Evolutionary conservation across 2,797 vertebrate genomes (phyloP).

Genomic region (Pseudochromis fuscus): DNA sequence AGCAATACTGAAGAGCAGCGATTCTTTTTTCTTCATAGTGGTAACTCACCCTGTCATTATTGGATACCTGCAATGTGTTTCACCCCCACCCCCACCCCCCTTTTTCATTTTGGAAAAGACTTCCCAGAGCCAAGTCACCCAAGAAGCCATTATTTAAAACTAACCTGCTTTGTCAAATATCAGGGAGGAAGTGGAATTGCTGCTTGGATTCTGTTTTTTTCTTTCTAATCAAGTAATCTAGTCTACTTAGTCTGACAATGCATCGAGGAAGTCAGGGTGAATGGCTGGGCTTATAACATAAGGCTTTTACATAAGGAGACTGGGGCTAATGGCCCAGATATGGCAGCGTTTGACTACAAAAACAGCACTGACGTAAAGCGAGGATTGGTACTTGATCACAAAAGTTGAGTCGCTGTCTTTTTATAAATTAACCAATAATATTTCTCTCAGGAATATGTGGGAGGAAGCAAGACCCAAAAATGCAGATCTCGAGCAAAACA

Average conservation of each 20-base stretch:
- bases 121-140: not conserved
- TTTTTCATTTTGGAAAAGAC: not conserved
- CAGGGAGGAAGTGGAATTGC: not conserved
- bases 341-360: no score
- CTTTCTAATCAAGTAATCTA: not conserved
- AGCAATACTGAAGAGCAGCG: not conserved
- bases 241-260: not conserved
- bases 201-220: slow-evolving; percentile 1
- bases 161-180: not conserved
- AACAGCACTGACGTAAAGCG: no score
- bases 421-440: no score
- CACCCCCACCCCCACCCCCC: not conserved
- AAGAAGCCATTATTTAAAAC: not conserved
- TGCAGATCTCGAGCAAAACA: no score
- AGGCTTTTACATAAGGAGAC: no score
- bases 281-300: not conserved
- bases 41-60: not conserved
- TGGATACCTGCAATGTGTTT: slow-evolving; percentile 2
- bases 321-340: no score
- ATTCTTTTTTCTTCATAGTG: slow-evolving; percentile 5
- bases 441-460: no score
- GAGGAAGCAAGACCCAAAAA: no score
- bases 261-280: not conserved
- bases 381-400: no score
- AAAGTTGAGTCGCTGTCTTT: no score